These are phyloP conservation scores for Eptatretus atami DNA, from an alignment of 2,797 vertebrate species.

Conservation along the genomic window DNA sequence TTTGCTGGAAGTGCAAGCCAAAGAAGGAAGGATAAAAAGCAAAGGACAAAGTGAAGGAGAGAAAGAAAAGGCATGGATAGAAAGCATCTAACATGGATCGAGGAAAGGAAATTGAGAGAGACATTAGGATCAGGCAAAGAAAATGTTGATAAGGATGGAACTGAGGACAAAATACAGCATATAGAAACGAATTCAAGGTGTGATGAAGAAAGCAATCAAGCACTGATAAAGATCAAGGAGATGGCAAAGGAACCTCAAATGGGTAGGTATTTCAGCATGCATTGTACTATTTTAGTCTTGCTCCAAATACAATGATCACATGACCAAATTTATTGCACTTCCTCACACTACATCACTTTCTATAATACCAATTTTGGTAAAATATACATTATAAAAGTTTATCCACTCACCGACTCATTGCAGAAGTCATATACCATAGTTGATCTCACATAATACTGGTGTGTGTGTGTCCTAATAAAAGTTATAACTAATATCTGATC, in stretches of 20 bases:
- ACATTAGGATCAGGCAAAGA: conserved; percentile 24
- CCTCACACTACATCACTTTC: too few relatives aligned
- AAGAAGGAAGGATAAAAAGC: conserved; percentile 8
- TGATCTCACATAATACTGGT: too few relatives aligned
- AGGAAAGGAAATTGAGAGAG: conserved; percentile 20
- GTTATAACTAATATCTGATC: too few relatives aligned
- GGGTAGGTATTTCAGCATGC: conserved; percentile 18
- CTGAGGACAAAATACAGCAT: conserved; percentile 25
- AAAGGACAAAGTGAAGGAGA: conserved; percentile 18
- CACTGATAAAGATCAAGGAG: conserved; percentile 28
- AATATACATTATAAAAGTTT: too few relatives aligned
- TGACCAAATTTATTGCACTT: too few relatives aligned
- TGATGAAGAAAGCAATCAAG: conserved; percentile 17
- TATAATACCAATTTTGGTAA: too few relatives aligned
- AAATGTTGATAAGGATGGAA: conserved; percentile 15
- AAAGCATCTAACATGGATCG: conserved; percentile 23
- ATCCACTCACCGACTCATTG: too few relatives aligned
- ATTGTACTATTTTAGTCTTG: not conserved
- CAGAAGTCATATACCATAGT: too few relatives aligned
- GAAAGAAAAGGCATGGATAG: conserved; percentile 16
- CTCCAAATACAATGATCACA: too few relatives aligned
- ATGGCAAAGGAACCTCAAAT: conserved; percentile 38
- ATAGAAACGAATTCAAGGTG: conserved; percentile 20
- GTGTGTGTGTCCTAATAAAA: too few relatives aligned
- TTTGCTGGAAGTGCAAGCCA: too few relatives aligned